Conservation (phyloP, 1,140 invertebrate genomes). For the Gonatopus flavifemur region DNA sequence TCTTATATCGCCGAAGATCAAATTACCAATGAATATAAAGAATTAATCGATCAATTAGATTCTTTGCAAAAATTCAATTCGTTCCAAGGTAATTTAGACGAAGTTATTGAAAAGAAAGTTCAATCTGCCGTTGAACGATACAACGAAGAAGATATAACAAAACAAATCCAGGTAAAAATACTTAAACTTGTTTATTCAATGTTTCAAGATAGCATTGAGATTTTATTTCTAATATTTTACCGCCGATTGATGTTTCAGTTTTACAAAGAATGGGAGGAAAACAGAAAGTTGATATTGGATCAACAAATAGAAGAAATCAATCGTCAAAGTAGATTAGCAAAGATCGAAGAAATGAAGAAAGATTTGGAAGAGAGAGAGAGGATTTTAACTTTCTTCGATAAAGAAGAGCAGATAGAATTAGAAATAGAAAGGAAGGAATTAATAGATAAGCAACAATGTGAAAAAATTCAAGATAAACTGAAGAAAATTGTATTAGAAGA, state of each 20-base stretch:
- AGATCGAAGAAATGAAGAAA: slow-evolving; percentile 64
- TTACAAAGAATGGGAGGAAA: slow-evolving; percentile 63
- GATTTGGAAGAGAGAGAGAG: slow-evolving; percentile 64
- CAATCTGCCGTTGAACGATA: slow-evolving; percentile 58
- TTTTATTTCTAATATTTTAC: slow-evolving; percentile 11
- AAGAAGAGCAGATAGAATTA: slow-evolving; percentile 73
- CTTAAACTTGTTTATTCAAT: slow-evolving; percentile 11
- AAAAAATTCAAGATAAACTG: slow-evolving; percentile 11
- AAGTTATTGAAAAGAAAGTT: slow-evolving; percentile 58
- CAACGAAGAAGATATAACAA: slow-evolving; percentile 60
- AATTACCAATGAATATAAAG: slow-evolving; percentile 33
- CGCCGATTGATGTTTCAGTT: slow-evolving; percentile 49
- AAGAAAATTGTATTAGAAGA: slow-evolving; percentile 48
- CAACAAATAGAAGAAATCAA: slow-evolving; percentile 62
- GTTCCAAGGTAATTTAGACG: slow-evolving; percentile 43
- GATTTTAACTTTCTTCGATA: slow-evolving; percentile 77
- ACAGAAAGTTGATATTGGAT: slow-evolving; percentile 61
- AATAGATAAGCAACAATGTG: slow-evolving; percentile 43
- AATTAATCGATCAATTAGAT: slow-evolving; percentile 33
- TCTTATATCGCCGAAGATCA: slow-evolving; percentile 43
- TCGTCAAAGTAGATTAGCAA: slow-evolving; percentile 57
- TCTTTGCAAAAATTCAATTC: slow-evolving; percentile 40
- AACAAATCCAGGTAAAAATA: slow-evolving; percentile 58
- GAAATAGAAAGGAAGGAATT: slow-evolving; percentile 63
- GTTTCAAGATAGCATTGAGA: neutral